Evolutionary conservation across 2,888 invertebrate species (phyloP).

Genomic region (Platypus cylindrus): DNA sequence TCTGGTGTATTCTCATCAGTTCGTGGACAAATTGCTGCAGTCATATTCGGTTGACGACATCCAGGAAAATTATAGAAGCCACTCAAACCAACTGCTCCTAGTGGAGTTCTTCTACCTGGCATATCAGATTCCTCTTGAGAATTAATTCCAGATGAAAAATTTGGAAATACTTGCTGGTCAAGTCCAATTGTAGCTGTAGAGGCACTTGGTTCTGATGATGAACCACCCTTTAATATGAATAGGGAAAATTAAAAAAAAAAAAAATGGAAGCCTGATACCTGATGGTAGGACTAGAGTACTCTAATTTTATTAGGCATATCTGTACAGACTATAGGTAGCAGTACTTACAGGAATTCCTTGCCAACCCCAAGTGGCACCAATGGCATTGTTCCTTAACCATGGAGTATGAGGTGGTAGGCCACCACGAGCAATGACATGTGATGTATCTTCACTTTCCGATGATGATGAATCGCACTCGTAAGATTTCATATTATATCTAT

Average conservation of each 20-base stretch:
- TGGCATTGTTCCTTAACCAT: conserved; percentile 29
- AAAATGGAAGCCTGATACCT: no score
- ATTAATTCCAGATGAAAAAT: conserved; percentile 27
- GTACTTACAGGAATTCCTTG: conserved; percentile 22
- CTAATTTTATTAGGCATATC: no score
- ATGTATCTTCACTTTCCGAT: conserved; percentile 34
- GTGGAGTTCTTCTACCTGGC: conserved; percentile 58
- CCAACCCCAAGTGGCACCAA: conserved; percentile 32
- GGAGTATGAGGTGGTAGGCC: conserved; percentile 31
- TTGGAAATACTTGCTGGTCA: conserved; percentile 28
- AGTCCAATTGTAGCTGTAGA: conserved; percentile 16
- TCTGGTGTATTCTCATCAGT: conserved; percentile 74
- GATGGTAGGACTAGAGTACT: no score
- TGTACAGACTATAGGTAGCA: no score
- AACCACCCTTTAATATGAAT: conserved; percentile 19
- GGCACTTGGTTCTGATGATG: conserved; percentile 17
- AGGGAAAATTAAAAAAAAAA: conserved; percentile 1
- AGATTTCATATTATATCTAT: conserved; percentile 31
- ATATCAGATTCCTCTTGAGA: conserved; percentile 39
- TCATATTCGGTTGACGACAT: conserved; percentile 36
- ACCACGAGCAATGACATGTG: conserved; percentile 34
- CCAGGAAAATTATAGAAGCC: conserved; percentile 81
- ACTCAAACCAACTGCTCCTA: conserved; percentile 73
- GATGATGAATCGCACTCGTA: conserved; percentile 37
- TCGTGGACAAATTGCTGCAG: conserved; percentile 32